phyloP scores from a whole-genome alignment of 2,888 invertebrate species.

The Xestoiulus laeticollis region DNA sequence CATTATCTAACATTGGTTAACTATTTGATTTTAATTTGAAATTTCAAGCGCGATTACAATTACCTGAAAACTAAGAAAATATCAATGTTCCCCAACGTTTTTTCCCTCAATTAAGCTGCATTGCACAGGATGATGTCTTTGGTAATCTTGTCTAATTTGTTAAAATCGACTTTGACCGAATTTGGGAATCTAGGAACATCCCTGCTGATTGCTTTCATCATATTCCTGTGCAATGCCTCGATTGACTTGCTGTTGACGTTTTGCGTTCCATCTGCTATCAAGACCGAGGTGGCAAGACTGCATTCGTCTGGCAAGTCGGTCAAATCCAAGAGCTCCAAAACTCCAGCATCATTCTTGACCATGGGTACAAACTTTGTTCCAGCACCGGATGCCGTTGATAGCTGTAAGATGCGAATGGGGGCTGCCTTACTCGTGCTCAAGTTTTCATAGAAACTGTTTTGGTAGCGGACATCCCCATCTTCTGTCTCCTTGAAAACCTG shows the following conservation, averaged over 20 bases:
- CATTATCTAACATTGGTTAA: background rate
- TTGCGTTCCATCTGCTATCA: background rate
- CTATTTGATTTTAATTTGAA: background rate
- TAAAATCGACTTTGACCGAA: background rate
- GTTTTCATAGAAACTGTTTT: background rate
- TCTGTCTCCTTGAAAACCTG: background rate
- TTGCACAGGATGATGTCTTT: conserved; percentile 5
- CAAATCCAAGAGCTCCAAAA: background rate
- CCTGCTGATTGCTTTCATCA: background rate
- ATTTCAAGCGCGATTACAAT: background rate
- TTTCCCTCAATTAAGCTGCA: background rate
- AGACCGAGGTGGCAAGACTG: background rate
- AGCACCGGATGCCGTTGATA: background rate
- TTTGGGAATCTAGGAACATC: background rate
- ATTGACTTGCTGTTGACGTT: background rate
- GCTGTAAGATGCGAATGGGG: background rate
- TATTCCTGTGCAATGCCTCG: background rate
- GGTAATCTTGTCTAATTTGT: background rate
- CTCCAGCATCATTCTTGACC: background rate
- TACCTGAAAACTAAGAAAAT: background rate
- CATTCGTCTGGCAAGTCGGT: background rate
- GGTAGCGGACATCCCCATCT: background rate
- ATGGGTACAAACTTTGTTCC: background rate
- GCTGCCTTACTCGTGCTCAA: background rate
- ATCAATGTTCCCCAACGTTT: background rate